Evolutionary conservation across 2,797 vertebrate genomes (phyloP).

Genomic region (Zalophus californianus): DNA sequence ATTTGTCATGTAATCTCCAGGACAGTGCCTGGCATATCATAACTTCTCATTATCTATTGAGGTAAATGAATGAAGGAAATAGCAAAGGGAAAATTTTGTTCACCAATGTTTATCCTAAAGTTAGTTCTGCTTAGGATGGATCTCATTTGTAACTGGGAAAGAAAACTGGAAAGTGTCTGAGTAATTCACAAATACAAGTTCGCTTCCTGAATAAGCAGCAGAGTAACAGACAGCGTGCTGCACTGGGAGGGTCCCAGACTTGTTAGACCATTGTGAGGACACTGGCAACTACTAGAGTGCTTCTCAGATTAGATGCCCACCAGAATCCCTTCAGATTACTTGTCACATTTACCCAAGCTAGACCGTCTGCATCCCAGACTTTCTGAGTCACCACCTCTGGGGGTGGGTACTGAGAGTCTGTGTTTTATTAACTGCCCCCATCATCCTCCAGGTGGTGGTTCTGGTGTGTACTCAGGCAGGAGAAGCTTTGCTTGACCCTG

Average conservation of each 20-base stretch:
- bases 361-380: not conserved
- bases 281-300: too few relatives aligned
- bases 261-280: not conserved
- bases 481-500: not conserved
- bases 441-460: not conserved
- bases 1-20: not conserved
- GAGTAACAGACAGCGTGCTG: not conserved
- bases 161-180: not conserved
- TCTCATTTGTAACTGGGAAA: not conserved
- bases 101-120: not conserved
- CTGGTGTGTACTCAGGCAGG: not conserved
- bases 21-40: not conserved
- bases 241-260: not conserved
- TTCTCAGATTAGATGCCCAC: not conserved
- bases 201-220: not conserved
- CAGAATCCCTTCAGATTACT: not conserved
- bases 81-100: not conserved
- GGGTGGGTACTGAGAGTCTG: not conserved
- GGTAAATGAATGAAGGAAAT: not conserved
- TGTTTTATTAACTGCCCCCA: not conserved
- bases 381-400: not conserved
- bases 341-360: not conserved
- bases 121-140: not conserved
- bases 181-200: constrained; percentile 32
- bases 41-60: not conserved